Base-by-base conservation (phyloP, 2,888 invertebrate genomes). In the Arrhopalites spinosus region DNA sequence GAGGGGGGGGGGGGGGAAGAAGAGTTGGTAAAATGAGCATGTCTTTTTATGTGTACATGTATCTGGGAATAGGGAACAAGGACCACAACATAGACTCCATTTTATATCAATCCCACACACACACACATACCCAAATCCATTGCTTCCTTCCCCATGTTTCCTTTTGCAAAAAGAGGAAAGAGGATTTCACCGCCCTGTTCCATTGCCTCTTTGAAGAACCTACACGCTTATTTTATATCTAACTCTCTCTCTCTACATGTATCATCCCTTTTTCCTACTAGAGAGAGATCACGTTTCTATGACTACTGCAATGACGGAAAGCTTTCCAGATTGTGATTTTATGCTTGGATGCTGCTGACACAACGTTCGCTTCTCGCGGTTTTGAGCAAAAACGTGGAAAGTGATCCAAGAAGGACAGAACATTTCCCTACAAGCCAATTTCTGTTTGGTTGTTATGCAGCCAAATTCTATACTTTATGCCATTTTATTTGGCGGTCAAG, bases 301-400 rank as follows among this genome's bases (percentile, higher is more conserved):
- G 69, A 47, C 69, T 69, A 69, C 69, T 53, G 53, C 47, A 20
- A 50, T 69, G 25, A 53, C n/a, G 69, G 53, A 69, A 69, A 69
- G 45, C 69, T 69, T 27, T 27, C 69, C 63, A 71, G 71, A 71
- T 71, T 61, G 30, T 20, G 71, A 71, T 71, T 71, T 71, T 56
- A 71, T 61, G 71, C 59, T 71, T 71, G 59, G 71, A 56, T 71
- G 71, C 71, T 25, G 71, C 50, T 50, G 50, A 50, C 50, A 50
- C 50, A 50, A 50, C n/a, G 50, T 50, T 50, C 50, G 17, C n/a
- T n/a, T 50, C 50, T 50, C 50, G 50, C 50, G 50, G 50, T 50
- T 45, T 50, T 50, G n/a, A 50, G 50, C n/a, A 15, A 50, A 50
- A 50, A 50, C 50, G n/a, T 50, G 50, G n/a, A 50, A 50, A 50